Conservation (phyloP, 2,797 vertebrate species). For the Myotis planiceps region DNA sequence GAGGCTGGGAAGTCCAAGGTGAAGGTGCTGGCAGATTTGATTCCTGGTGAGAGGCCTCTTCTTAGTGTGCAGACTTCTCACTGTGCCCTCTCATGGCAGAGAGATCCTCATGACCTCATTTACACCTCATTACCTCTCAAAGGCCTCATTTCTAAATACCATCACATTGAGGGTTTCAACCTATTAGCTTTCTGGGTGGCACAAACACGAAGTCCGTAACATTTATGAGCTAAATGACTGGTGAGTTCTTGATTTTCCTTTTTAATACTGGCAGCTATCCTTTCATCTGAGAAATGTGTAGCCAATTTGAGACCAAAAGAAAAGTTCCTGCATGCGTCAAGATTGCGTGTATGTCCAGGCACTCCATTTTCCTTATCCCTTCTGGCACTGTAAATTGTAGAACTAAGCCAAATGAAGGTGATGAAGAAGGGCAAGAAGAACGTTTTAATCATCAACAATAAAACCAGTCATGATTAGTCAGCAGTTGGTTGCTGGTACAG, state of each 20-base stretch:
- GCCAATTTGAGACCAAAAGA: background rate
- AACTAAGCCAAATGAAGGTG: background rate
- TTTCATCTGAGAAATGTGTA: background rate
- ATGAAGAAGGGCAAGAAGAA: background rate
- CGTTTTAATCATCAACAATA: background rate
- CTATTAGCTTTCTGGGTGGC: too few relatives aligned
- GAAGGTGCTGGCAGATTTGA: background rate
- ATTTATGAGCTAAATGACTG: background rate
- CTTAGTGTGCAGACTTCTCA: background rate
- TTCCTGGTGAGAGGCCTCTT: background rate
- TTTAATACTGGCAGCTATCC: background rate
- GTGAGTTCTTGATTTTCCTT: background rate
- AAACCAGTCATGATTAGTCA: background rate
- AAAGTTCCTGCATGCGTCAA: background rate
- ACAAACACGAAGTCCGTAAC: background rate
- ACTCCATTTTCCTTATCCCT: background rate
- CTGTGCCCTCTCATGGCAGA: background rate
- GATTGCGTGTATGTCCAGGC: background rate
- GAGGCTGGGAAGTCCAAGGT: background rate
- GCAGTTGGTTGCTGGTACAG: background rate
- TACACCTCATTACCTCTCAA: background rate
- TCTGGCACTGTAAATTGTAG: background rate
- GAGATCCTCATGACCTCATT: background rate
- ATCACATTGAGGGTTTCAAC: background rate
- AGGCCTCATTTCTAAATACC: background rate